Conservation (phyloP, 2,888 invertebrate genomes). For the Byasa hedistus region DNA sequence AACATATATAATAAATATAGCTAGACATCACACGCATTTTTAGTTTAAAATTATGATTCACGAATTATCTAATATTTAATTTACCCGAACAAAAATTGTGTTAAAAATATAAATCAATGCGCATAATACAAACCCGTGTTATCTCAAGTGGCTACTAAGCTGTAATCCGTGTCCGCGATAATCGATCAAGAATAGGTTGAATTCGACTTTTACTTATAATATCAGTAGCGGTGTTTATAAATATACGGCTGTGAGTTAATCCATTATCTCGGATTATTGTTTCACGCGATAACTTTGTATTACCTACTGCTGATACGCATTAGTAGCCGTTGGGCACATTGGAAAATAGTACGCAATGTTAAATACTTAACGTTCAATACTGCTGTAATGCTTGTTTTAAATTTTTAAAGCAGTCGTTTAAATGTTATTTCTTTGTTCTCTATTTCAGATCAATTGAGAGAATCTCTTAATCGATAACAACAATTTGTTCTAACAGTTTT, state of each 20-base stretch:
- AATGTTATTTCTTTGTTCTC: no score
- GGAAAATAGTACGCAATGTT: constrained; percentile 7
- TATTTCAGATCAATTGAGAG: neutral
- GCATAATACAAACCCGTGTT: constrained; percentile 24
- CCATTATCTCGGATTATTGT: constrained; percentile 77
- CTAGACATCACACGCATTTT: no score
- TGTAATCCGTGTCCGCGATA: constrained; percentile 34
- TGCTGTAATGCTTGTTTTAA: no score
- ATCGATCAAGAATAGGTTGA: constrained; percentile 52
- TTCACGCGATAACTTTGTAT: constrained; percentile 64
- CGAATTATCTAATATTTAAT: neutral
- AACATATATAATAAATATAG: no score
- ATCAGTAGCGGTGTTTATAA: constrained; percentile 71
- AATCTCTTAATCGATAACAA: neutral
- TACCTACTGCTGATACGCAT: constrained; percentile 49
- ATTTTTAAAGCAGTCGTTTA: no score
- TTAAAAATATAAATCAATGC: constrained; percentile 27
- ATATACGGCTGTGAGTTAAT: constrained; percentile 69
- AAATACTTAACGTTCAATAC: neutral
- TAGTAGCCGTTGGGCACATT: constrained; percentile 27
- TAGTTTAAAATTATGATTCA: neutral
- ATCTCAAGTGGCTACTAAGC: constrained; percentile 26
- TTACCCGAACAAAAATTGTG: neutral
- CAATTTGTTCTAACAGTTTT: neutral
- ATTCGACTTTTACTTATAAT: constrained; percentile 54